Conservation (phyloP, 2,113 vertebrate species). For the Rhinichthys klamathensis region DNA sequence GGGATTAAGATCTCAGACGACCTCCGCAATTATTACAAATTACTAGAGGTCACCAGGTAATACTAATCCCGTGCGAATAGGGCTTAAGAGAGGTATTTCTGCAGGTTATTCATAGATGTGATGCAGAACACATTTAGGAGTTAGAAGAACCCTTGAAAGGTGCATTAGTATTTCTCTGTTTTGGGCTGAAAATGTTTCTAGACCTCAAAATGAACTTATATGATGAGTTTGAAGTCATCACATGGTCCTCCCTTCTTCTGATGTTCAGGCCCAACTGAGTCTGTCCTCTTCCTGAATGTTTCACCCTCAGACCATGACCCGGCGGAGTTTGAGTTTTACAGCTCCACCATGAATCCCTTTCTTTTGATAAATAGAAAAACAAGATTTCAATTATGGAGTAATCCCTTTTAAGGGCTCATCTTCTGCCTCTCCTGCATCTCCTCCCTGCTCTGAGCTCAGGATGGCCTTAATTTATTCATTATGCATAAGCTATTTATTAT, state of each 20-base stretch:
- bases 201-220: constrained; percentile 15
- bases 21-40: too few species aligned
- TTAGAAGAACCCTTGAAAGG: neutral
- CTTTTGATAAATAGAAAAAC: constrained; percentile 24
- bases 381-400: constrained; percentile 26
- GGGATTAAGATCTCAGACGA: too few species aligned
- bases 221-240: neutral
- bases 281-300: neutral
- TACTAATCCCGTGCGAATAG: too few species aligned
- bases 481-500: constrained; percentile 38
- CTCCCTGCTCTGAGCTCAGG: constrained; percentile 13
- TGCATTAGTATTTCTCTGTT: neutral
- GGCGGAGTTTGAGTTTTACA: neutral
- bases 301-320: constrained; percentile 4
- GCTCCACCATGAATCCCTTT: neutral
- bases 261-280: neutral
- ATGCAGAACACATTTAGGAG: neutral
- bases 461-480: constrained; percentile 37
- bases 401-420: constrained; percentile 25
- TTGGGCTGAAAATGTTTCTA: neutral
- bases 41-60: too few species aligned
- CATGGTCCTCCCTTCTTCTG: neutral
- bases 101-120: neutral
- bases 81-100: neutral
- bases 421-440: neutral